Base-by-base conservation (phyloP, 2,113 vertebrate genomes). In the Macaca mulatta region DNA sequence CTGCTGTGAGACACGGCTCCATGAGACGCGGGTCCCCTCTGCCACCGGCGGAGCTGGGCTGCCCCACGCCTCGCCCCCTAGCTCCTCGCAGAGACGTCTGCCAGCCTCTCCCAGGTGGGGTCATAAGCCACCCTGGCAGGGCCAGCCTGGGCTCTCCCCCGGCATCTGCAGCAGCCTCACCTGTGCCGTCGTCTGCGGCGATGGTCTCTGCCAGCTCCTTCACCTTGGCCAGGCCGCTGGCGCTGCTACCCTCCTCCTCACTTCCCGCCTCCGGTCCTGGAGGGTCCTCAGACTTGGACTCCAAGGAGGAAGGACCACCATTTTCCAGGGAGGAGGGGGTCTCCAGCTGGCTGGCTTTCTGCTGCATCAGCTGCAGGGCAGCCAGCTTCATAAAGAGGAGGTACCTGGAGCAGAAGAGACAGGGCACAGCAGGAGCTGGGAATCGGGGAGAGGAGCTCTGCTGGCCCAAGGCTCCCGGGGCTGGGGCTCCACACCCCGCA, bases 371-470 rank as follows among this genome's bases (percentile, higher is more conserved):
- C 98, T 99, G 99, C 94, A 99, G 97, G 0, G 99, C 99, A 1
- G 99, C 99, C 99, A 99, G 98, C 98, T 99, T 99, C 99, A 99
- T 99, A 98, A 99, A 99, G 89, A 99, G 99, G 23, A 99, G 99
- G 98, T 99, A 99, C 98, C 99, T 99, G 35, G 81, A 50, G 81
- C 0, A 5, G 6, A 79, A 91, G 22, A 27, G 43, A 94, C 2
- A 6, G 20, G 43, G 43, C 3, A 64, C 5, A 35, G 43, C 38
- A 50, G 22, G 22, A 72, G 0, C 9, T 35, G 43, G 77, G 30
- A 38, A 74, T 52, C 72, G 13, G 9, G 3, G 2, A 0, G 4
- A 3, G 22, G 50, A 40, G 48, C 16, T 43, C 35, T 23, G 22
- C 70, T 40, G 27, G 52, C 88, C 52, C 1, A 0, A 32, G 40